Conservation (phyloP, 2,888 invertebrate species). For the Pomacea canaliculata region DNA sequence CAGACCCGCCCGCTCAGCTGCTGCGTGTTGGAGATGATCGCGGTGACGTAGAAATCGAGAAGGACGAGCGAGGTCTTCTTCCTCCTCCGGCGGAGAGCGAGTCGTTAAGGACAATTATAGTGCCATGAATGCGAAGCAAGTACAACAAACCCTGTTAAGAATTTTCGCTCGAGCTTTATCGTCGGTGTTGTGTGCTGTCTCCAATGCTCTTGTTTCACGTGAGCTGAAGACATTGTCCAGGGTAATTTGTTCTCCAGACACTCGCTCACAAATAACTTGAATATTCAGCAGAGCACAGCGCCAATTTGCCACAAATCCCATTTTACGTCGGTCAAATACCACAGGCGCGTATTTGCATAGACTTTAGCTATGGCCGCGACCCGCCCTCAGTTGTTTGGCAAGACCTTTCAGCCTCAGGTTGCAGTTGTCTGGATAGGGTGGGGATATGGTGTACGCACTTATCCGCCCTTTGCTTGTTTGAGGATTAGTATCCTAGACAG, state of each 20-base stretch:
- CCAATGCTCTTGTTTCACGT: not conserved
- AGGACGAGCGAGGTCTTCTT: not conserved
- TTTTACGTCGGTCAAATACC: not conserved
- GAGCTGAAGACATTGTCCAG: not conserved
- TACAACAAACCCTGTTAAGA: not conserved
- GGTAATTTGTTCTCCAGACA: constrained; percentile 11
- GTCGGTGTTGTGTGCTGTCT: not conserved
- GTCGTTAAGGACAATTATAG: not conserved
- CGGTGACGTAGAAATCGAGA: not conserved
- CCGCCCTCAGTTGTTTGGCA: not conserved
- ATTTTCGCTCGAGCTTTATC: not conserved
- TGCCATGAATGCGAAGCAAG: not conserved
- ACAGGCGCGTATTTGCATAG: not conserved
- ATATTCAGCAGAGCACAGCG: no score
- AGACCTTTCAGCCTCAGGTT: not conserved
- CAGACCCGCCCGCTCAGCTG: not conserved
- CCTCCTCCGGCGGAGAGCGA: not conserved
- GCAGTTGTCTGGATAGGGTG: no score
- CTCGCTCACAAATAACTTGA: not conserved
- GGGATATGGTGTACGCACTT: no score
- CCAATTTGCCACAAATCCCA: not conserved
- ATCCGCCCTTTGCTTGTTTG: no score
- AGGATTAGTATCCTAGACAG: no score
- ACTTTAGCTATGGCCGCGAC: not conserved
- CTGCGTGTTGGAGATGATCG: not conserved